Base-by-base conservation (phyloP, 2,113 vertebrate genomes). In the Chaetops frenatus region DNA sequence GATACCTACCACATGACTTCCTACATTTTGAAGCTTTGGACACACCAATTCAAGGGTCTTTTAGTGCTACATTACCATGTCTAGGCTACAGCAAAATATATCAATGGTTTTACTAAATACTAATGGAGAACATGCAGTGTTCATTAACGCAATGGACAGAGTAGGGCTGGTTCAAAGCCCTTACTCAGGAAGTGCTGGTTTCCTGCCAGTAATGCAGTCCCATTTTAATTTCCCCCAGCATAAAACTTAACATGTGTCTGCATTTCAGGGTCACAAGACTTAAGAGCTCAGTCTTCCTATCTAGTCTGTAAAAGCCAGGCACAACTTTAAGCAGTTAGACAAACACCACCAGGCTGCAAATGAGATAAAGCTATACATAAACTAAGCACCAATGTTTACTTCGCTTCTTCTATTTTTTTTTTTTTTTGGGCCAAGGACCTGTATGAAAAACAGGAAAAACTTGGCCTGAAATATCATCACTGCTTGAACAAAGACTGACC, bases 91-190 rank as follows among this genome's bases (percentile, higher is more conserved):
- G 33, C 5, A 2, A 54, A 4, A 1, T 10, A 25, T 7, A 10
- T 4, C 6, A 3, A 4, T 8, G 12, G 6, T n/a, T 47, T 64
- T 14, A 57, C 42, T 50, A 40, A 50, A 53, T 24, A 47, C 8
- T 27, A 27, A 44, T 0, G 15, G 38, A 44, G 6, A 81, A 31
- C 3, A 45, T 0, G 1, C 6, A 61, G 20, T 6, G 4, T 4
- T 70, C 14, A n/a, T 58, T 58, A 72, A 51, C 54, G 18, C 9
- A 58, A 24, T 1, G 8, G 21, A 27, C 12, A 73, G 9, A 69
- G 7, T 7, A 66, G 25, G 8, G 24, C 17, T 40, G 11, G 12
- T 48, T 79, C 47, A 79, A 48, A 84, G 51, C 2, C 1, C 38
- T 16, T 45, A n/a, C 9, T 50, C 36, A 65, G 11, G 8, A 42